Evolutionary conservation across 1,140 invertebrate genomes (phyloP).

Genomic region (Proctacanthus coquilletti): DNA sequence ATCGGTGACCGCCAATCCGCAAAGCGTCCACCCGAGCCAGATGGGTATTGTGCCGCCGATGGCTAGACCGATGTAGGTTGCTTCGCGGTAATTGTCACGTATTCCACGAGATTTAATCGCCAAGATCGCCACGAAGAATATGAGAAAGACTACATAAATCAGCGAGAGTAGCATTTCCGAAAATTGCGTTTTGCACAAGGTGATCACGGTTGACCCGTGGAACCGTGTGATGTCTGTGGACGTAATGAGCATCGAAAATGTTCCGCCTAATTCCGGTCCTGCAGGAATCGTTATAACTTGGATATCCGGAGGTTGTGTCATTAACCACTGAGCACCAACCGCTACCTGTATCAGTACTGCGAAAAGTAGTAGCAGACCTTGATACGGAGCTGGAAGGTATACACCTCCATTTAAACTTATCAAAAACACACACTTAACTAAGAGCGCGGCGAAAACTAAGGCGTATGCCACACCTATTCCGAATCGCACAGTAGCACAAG

Average conservation of each 20-base stretch:
- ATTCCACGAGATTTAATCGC: conserved; percentile 73
- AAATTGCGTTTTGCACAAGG: conserved; percentile 45
- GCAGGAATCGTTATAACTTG: conserved; percentile 32
- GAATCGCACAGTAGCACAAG: conserved; percentile 70
- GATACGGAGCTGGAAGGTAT: conserved; percentile 83
- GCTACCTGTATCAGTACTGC: conserved; percentile 78
- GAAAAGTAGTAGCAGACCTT: conserved; percentile 77
- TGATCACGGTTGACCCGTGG: conserved; percentile 26
- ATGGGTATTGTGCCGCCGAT: conserved; percentile 68
- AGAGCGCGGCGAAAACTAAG: conserved; percentile 76
- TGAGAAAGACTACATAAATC: conserved; percentile 66
- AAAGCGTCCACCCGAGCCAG: conserved; percentile 70
- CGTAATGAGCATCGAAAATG: conserved; percentile 8
- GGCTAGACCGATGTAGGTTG: conserved; percentile 74
- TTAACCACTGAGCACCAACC: conserved; percentile 74
- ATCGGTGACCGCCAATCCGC: conserved; percentile 57
- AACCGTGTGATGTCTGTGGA: conserved; percentile 10
- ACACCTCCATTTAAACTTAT: conserved; percentile 81
- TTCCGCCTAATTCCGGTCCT: conserved; percentile 9
- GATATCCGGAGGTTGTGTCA: conserved; percentile 50
- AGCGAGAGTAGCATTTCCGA: conserved; percentile 60
- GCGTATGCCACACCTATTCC: conserved; percentile 74
- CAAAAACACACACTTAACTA: conserved; percentile 88
- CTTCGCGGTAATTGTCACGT: conserved; percentile 84
- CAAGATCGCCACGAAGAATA: conserved; percentile 67